These are phyloP conservation scores for Podiceps cristatus DNA, from an alignment of 2,113 vertebrate genomes.

Conservation along the genomic window DNA sequence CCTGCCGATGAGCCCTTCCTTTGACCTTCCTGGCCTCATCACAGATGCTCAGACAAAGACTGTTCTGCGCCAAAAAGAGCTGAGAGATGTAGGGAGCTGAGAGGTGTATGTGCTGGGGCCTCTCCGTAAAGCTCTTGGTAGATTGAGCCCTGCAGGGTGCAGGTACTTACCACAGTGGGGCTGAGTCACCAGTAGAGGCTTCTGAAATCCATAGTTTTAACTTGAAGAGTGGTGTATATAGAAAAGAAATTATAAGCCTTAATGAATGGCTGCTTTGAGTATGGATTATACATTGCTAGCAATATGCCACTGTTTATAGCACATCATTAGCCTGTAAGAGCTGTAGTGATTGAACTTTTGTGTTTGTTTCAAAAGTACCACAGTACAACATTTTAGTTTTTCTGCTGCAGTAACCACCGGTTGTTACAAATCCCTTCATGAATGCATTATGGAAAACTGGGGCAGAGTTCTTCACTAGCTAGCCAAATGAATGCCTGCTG, in stretches of 20 bases:
- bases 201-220: constrained; percentile 12
- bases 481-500: constrained; percentile 76
- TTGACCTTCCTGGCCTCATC: neutral
- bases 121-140: neutral
- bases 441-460: constrained; percentile 79
- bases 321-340: constrained; percentile 62
- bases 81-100: neutral
- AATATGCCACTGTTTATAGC: constrained; percentile 63
- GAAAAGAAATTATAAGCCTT: neutral
- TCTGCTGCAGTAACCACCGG: constrained; percentile 65
- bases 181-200: neutral
- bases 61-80: neutral
- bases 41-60: neutral
- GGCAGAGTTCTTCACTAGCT: constrained; percentile 71
- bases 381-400: constrained; percentile 53
- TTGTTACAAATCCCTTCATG: constrained; percentile 77
- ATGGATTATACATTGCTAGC: constrained; percentile 59
- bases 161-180: neutral
- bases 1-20: neutral
- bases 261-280: constrained; percentile 47
- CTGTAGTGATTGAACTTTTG: constrained; percentile 64
- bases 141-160: neutral
- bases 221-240: neutral
- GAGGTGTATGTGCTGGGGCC: neutral
- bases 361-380: constrained; percentile 70